Evolutionary conservation across 2,888 invertebrate genomes (phyloP).

Genomic region (Cephus spinipes): DNA sequence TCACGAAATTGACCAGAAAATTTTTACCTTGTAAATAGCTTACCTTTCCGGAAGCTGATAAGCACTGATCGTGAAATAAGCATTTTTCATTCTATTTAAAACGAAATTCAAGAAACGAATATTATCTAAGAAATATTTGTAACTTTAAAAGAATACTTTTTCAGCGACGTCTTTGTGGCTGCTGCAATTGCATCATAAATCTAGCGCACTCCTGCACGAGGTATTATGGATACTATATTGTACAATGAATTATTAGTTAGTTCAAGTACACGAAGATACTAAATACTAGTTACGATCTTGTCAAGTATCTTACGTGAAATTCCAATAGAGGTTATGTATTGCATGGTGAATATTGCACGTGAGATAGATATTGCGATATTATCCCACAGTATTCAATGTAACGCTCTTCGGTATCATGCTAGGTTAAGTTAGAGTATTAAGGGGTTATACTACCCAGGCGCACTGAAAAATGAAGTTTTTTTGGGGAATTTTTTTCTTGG

Average conservation of each 20-base stretch:
- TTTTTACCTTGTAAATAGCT: neutral
- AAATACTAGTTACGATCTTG: neutral
- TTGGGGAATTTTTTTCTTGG: too few relatives aligned
- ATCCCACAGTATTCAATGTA: neutral
- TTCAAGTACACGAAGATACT: neutral
- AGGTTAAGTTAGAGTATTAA: neutral
- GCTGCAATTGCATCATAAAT: neutral
- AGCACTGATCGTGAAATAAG: too few relatives aligned
- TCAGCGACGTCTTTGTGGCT: neutral
- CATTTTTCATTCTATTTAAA: neutral
- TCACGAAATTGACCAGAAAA: neutral
- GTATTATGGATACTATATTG: neutral
- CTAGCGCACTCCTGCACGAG: neutral
- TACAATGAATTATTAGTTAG: neutral
- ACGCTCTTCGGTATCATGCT: neutral
- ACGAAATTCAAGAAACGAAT: neutral
- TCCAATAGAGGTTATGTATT: neutral
- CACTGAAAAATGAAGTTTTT: too few relatives aligned
- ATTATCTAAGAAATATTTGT: neutral
- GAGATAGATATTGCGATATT: neutral
- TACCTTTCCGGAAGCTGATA: neutral
- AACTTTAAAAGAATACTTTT: neutral
- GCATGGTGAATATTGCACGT: neutral
- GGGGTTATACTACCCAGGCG: too few relatives aligned
- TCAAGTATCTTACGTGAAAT: neutral